Conservation (phyloP, 2,888 invertebrate genomes). For the Sericinus montela region DNA sequence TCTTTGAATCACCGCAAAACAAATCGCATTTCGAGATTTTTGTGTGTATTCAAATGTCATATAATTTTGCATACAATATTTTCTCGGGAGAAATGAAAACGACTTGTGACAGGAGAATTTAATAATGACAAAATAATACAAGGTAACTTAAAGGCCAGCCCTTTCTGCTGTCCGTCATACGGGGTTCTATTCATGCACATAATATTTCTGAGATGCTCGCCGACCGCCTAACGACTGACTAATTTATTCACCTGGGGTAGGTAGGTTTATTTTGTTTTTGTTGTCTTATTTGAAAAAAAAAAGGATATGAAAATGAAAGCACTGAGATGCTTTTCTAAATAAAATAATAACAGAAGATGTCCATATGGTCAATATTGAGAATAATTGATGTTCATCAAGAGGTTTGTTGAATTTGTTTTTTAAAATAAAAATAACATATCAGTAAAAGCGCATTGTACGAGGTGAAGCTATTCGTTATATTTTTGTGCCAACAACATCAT, state of each 20-base stretch:
- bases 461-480: too few species aligned
- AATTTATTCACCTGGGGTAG: conserved; percentile 57
- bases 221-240: conserved; percentile 69
- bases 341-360: too few species aligned
- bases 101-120: conserved; percentile 74
- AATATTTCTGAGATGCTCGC: conserved; percentile 72
- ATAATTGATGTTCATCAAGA: too few species aligned
- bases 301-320: conserved; percentile 3
- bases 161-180: conserved; percentile 79
- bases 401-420: too few species aligned
- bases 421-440: too few species aligned
- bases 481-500: too few species aligned
- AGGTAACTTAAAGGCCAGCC: conserved; percentile 72
- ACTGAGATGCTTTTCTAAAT: background rate
- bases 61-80: conserved; percentile 80
- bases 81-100: conserved; percentile 73
- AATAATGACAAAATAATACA: conserved; percentile 80
- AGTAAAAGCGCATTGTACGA: too few species aligned
- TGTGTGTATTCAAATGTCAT: conserved; percentile 77
- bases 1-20: conserved; percentile 37
- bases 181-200: conserved; percentile 72
- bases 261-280: conserved; percentile 24
- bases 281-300: conserved; percentile 12
- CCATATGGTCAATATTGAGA: too few species aligned
- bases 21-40: conserved; percentile 62